These are phyloP conservation scores for Tiliacea aurago DNA, from an alignment of 2,888 invertebrate species.

Conservation along the genomic window DNA sequence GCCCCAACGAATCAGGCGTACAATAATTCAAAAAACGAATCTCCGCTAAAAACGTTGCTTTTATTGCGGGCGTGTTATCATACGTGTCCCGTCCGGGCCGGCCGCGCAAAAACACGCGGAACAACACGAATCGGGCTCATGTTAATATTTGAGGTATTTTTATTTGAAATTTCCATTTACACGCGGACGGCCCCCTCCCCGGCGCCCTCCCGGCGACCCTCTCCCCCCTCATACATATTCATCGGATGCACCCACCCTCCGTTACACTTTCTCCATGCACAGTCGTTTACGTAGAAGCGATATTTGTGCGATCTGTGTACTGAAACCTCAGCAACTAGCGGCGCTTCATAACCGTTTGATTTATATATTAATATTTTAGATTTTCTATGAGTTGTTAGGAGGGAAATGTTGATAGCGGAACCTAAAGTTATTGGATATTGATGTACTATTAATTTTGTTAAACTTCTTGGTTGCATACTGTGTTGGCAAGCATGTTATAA, in stretches of 20 bases:
- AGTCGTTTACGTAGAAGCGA: slow-evolving; percentile 71
- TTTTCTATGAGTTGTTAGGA: slow-evolving; percentile 33
- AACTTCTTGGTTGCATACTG: neutral
- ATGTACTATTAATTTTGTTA: slow-evolving; percentile 35
- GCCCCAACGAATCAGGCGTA: slow-evolving; percentile 63
- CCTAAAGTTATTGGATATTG: slow-evolving; percentile 47
- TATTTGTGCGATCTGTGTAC: slow-evolving; percentile 78
- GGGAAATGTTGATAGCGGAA: slow-evolving; percentile 19
- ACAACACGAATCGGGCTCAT: slow-evolving; percentile 89
- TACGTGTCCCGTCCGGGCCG: slow-evolving; percentile 79
- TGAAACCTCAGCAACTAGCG: slow-evolving; percentile 79
- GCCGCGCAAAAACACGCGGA: slow-evolving; percentile 78
- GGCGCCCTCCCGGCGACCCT: slow-evolving; percentile 56
- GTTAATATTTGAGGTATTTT: slow-evolving; percentile 91
- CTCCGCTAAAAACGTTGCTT: slow-evolving; percentile 72
- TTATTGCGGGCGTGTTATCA: slow-evolving; percentile 79
- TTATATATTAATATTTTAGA: slow-evolving; percentile 71
- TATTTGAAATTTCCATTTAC: slow-evolving; percentile 91
- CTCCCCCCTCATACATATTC: slow-evolving; percentile 91
- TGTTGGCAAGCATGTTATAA: slow-evolving; percentile 10
- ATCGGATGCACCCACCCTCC: slow-evolving; percentile 90
- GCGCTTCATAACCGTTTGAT: slow-evolving; percentile 72
- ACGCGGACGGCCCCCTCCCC: slow-evolving; percentile 75
- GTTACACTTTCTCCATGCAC: slow-evolving; percentile 85
- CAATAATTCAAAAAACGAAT: slow-evolving; percentile 72